phyloP scores from a whole-genome alignment of 2,888 invertebrate genomes.

The Pemphredon lugubris region DNA sequence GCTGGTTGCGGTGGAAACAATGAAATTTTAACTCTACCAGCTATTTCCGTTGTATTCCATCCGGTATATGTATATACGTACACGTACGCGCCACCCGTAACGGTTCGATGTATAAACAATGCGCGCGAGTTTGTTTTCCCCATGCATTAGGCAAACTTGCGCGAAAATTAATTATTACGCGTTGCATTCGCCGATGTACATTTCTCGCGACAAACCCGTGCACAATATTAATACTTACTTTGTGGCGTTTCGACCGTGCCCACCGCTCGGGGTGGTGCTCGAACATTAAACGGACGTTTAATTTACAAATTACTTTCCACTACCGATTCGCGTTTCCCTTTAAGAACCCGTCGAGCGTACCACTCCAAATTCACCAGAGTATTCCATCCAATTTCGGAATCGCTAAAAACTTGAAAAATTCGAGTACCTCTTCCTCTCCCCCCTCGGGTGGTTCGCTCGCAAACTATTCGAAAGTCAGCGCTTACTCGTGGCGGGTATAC shows the following conservation, averaged over 20 bases:
- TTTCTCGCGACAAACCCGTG: constrained; percentile 27
- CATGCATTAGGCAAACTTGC: constrained; percentile 15
- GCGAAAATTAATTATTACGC: constrained; percentile 41
- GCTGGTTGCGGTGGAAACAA: constrained; percentile 35
- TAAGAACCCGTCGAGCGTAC: too few species aligned
- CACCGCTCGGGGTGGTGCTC: too few species aligned
- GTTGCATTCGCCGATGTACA: not conserved
- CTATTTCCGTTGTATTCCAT: constrained; percentile 33
- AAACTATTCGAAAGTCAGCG: constrained; percentile 10
- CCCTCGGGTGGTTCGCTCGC: too few species aligned
- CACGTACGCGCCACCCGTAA: not conserved
- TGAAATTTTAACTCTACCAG: constrained; percentile 46
- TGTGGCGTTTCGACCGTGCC: too few species aligned
- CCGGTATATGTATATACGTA: not conserved
- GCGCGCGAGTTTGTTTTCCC: constrained; percentile 4
- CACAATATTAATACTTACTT: too few species aligned
- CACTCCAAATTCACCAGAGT: too few species aligned
- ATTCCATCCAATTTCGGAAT: too few species aligned
- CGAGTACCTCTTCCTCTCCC: too few species aligned
- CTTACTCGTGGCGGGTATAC: constrained; percentile 16
- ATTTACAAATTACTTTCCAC: too few species aligned
- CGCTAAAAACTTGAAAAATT: too few species aligned
- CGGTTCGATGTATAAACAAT: constrained; percentile 23
- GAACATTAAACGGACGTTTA: too few species aligned
- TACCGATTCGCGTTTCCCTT: too few species aligned